Percentiles rank a stretch among this genome's conserved stretches.
Conservation (phyloP, 2,888 invertebrate species). For the Thecocarcelia acutangulata region DNA sequence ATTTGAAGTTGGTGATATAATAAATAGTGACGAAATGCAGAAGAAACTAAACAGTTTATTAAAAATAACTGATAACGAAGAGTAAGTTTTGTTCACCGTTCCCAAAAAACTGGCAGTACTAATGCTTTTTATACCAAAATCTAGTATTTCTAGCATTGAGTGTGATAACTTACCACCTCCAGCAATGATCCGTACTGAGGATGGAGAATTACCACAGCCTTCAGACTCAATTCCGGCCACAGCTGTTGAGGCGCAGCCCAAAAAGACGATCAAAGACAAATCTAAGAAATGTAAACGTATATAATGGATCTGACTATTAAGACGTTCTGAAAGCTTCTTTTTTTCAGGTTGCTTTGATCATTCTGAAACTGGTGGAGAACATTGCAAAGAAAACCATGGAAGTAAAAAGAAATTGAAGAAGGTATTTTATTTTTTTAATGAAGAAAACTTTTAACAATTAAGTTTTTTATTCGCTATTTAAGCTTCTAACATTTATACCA, state of each 20-base stretch:
- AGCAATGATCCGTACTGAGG: constrained; percentile 68
- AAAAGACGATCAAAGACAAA: constrained; percentile 78
- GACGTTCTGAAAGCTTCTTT: not conserved
- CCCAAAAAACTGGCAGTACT: not conserved
- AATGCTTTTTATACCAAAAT: not conserved
- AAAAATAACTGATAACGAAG: constrained; percentile 75
- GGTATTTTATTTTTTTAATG: constrained; percentile 63
- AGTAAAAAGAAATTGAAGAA: constrained; percentile 80
- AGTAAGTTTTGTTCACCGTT: constrained; percentile 54
- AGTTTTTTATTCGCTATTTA: no score
- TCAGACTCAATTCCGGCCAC: constrained; percentile 68
- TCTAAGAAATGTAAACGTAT: constrained; percentile 77
- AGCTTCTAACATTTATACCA: no score
- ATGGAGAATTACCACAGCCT: constrained; percentile 63
- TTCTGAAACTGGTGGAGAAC: constrained; percentile 78
- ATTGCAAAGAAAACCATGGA: constrained; percentile 80
- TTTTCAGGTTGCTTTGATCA: constrained; percentile 77
- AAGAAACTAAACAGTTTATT: constrained; percentile 77
- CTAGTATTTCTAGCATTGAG: constrained; percentile 54
- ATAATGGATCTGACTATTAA: not conserved
- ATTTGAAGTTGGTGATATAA: constrained; percentile 71
- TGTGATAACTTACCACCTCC: constrained; percentile 66
- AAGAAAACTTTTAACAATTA: no score
- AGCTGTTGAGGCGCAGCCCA: constrained; percentile 73
- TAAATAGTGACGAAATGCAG: constrained; percentile 76